These are phyloP conservation scores for Gymnodraco acuticeps DNA, from an alignment of 2,797 vertebrate species.

Conservation along the genomic window DNA sequence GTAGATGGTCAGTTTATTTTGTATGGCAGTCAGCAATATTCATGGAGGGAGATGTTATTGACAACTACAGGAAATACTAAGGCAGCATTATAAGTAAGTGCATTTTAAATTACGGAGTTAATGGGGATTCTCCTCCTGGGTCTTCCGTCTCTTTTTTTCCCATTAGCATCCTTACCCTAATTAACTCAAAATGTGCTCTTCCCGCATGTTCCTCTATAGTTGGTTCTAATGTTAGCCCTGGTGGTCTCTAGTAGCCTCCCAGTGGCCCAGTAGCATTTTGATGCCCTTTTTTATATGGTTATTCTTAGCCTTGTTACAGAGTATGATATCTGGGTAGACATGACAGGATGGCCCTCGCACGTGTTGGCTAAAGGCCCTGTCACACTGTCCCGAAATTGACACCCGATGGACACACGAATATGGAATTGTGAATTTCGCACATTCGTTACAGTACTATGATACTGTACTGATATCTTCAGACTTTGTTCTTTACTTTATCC, in stretches of 20 bases:
- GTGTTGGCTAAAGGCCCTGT: constrained; percentile 44
- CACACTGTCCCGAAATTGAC: too few species aligned
- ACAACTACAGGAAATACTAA: constrained; percentile 13
- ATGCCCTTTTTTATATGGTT: constrained; percentile 43
- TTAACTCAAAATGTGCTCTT: neutral
- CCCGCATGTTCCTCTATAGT: constrained; percentile 8
- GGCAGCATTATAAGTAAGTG: constrained; percentile 18
- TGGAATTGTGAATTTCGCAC: too few species aligned
- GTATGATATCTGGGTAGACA: constrained; percentile 36
- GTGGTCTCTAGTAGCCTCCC: constrained; percentile 42
- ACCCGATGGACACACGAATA: too few species aligned
- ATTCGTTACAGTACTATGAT: too few species aligned
- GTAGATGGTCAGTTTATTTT: neutral
- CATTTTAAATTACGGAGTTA: constrained; percentile 15
- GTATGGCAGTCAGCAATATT: neutral
- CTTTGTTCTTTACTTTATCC: too few species aligned
- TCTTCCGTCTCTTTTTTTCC: constrained; percentile 3
- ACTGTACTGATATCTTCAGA: too few species aligned
- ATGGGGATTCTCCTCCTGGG: constrained; percentile 6
- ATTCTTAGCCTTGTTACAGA: constrained; percentile 62
- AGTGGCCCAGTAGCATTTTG: constrained; percentile 44
- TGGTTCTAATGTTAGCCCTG: constrained; percentile 18
- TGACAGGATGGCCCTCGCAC: constrained; percentile 53
- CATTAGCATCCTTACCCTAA: constrained; percentile 32
- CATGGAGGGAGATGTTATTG: constrained; percentile 24